Percentiles rank a stretch among this genome's conserved stretches.
phyloP scores from a whole-genome alignment of 2,113 vertebrate species.

The Triplophysa tibetana region DNA sequence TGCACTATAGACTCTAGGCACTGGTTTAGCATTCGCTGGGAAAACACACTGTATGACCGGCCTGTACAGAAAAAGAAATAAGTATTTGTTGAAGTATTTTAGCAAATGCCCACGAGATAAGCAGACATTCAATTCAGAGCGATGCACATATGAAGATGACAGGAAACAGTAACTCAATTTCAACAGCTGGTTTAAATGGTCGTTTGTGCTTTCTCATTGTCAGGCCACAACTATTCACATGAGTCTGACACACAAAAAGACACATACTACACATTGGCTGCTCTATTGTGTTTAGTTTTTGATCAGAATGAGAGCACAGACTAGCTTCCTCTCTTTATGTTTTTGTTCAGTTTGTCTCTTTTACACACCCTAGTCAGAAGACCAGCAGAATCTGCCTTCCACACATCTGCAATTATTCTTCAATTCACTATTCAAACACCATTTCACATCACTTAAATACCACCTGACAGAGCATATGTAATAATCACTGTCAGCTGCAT shows the following conservation, averaged over 20 bases:
- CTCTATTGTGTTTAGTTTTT: conserved; percentile 12
- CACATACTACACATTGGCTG: background rate
- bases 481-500: background rate
- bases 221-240: background rate
- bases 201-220: background rate
- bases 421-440: conserved; percentile 23
- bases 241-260: background rate
- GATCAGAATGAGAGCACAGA: conserved; percentile 27
- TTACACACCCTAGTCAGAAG: conserved; percentile 31
- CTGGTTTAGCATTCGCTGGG: conserved; percentile 95
- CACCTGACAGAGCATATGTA: background rate
- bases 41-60: conserved; percentile 93
- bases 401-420: conserved; percentile 20
- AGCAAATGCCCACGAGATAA: background rate
- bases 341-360: conserved; percentile 6
- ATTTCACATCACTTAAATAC: background rate
- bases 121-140: background rate
- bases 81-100: background rate
- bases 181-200: background rate
- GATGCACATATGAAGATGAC: too few relatives aligned
- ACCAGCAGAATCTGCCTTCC: conserved; percentile 20
- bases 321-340: background rate
- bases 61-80: conserved; percentile 69
- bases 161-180: too few relatives aligned
- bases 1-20: conserved; percentile 97